Percentiles rank a stretch among this genome's conserved stretches.
These are phyloP conservation scores for Nibea albiflora DNA, from an alignment of 2,113 vertebrate genomes.

Conservation along the genomic window DNA sequence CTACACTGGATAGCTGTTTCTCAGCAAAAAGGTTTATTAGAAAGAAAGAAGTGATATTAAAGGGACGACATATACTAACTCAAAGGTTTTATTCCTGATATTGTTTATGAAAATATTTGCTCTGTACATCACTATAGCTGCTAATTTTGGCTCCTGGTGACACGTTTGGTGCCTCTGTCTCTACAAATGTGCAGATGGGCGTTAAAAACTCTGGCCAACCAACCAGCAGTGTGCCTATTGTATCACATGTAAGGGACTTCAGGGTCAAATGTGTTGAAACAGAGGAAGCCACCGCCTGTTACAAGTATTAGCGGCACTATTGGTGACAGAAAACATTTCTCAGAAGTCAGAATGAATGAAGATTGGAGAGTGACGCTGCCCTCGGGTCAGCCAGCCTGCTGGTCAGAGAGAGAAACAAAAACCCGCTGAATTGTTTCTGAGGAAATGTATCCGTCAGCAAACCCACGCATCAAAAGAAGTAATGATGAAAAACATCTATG, in stretches of 20 bases:
- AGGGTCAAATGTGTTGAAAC: conserved; percentile 17
- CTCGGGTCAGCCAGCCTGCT: conserved; percentile 84
- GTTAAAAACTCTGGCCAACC: conserved; percentile 79
- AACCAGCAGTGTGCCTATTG: conserved; percentile 78
- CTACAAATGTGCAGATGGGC: conserved; percentile 21
- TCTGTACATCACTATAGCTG: conserved; percentile 75
- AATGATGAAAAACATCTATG: conserved; percentile 50
- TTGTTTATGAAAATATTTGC: conserved; percentile 87
- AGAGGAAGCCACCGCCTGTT: conserved; percentile 20
- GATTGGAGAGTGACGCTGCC: conserved; percentile 19
- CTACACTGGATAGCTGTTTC: conserved; percentile 63
- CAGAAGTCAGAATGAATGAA: conserved; percentile 17
- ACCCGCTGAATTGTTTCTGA: conserved; percentile 33
- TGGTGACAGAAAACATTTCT: conserved; percentile 17
- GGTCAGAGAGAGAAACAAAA: conserved; percentile 37
- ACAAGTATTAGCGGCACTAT: conserved; percentile 16
- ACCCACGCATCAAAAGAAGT: not conserved
- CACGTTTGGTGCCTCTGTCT: conserved; percentile 35
- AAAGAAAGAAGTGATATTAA: conserved; percentile 58
- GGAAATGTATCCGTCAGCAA: conserved; percentile 7
- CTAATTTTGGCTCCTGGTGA: conserved; percentile 11
- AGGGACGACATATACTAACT: conserved; percentile 66
- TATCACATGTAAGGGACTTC: not conserved
- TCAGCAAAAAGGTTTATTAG: conserved; percentile 40
- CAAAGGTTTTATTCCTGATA: conserved; percentile 73